Conservation (phyloP, 2,888 invertebrate species). For the Aethes cnicana region DNA sequence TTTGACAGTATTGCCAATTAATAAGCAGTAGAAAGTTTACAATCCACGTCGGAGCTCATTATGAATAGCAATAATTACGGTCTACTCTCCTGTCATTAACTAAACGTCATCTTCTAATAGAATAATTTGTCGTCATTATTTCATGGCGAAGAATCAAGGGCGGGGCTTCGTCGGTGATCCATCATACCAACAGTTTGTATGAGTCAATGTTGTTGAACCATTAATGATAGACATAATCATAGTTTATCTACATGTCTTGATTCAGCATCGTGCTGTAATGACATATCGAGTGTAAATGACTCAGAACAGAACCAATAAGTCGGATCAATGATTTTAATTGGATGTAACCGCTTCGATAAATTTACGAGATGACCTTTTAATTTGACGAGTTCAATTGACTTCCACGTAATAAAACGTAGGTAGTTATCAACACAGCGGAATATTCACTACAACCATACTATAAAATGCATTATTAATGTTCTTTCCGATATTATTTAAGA, state of each 20-base stretch:
- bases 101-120: constrained; percentile 48
- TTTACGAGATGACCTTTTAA: not conserved
- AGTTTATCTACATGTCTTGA: constrained; percentile 3
- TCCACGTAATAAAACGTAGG: not conserved
- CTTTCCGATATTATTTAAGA: too few relatives aligned
- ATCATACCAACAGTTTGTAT: constrained; percentile 49
- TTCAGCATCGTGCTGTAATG: constrained; percentile 38
- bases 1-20: not conserved
- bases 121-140: constrained; percentile 64
- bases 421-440: not conserved
- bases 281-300: constrained; percentile 47
- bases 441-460: too few relatives aligned
- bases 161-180: constrained; percentile 48
- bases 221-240: constrained; percentile 10
- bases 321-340: constrained; percentile 43
- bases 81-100: constrained; percentile 38
- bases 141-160: constrained; percentile 53
- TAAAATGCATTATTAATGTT: too few relatives aligned
- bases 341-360: constrained; percentile 5
- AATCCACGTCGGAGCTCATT: constrained; percentile 21
- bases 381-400: not conserved
- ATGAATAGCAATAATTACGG: constrained; percentile 32
- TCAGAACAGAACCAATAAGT: constrained; percentile 35
- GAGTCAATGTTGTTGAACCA: constrained; percentile 48
- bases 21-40: constrained; percentile 3